These are phyloP conservation scores for Anastrepha obliqua DNA, from an alignment of 1,140 invertebrate genomes.

Conservation along the genomic window DNA sequence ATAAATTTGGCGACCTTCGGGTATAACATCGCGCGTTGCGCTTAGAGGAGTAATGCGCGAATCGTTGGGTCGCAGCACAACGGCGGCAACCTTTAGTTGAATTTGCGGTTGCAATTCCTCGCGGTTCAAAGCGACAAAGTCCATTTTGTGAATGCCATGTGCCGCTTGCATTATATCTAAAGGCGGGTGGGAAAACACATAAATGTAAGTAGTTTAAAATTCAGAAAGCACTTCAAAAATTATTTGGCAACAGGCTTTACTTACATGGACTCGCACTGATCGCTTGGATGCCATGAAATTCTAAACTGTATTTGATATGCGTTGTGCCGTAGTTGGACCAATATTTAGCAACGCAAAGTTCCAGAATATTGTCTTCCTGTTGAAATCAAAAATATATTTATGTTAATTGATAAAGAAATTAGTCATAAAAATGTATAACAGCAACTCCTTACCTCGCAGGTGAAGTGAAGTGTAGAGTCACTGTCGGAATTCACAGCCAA, in stretches of 20 bases:
- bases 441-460: slow-evolving; percentile 79
- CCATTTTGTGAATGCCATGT: slow-evolving; percentile 85
- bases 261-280: slow-evolving; percentile 77
- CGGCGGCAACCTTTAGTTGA: slow-evolving; percentile 85
- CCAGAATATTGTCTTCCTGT: slow-evolving; percentile 78
- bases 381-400: background rate
- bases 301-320: slow-evolving; percentile 83
- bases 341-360: slow-evolving; percentile 93
- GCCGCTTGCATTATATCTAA: slow-evolving; percentile 80
- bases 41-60: slow-evolving; percentile 85
- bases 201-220: background rate
- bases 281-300: slow-evolving; percentile 89
- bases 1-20: slow-evolving; percentile 90
- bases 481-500: slow-evolving; percentile 81
- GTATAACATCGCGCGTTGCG: slow-evolving; percentile 86
- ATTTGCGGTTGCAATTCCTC: slow-evolving; percentile 88
- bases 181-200: background rate
- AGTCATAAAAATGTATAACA: background rate
- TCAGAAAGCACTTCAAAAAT: background rate
- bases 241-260: slow-evolving; percentile 34
- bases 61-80: slow-evolving; percentile 87
- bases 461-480: slow-evolving; percentile 81
- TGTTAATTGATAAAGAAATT: background rate
- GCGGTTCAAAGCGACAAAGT: slow-evolving; percentile 82
- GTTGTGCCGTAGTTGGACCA: slow-evolving; percentile 92